Evolutionary conservation across 2,797 vertebrate genomes (phyloP), one percentile per base, ranked within the genome.

Genomic region (Neosilurus hyrtlii): DNA sequence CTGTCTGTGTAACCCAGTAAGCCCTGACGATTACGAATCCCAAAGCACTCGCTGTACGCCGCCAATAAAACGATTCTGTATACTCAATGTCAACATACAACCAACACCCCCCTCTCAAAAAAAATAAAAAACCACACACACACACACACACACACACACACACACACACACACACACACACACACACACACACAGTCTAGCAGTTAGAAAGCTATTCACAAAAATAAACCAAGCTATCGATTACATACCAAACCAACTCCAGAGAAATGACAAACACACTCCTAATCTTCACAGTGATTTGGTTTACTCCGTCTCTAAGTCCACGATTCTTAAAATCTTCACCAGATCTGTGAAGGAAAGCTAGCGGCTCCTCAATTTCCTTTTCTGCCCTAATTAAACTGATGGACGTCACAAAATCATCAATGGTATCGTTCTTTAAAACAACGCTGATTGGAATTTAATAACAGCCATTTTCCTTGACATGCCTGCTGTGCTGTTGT

Each of bases 221-320:
- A 63, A 56, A 74, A 74, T 24, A 77, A 77, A 77, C 75, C 35
- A 49, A 35, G 75, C 59, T 63, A 78, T 65, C 22, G 20, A 24
- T 78, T 78, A 65, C 75, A 78, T 51, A 63, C n/a, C 59, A 11
- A 78, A 24, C 35, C 4, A 26, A 16, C 22, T 0, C 57, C 57
- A 9, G 8, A 49, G 75, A 62, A 49, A 77, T 77, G 75, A 62
- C 75, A 78, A 78, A 78, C 75, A 78, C 75, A 78, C n/a, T 63
- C 74, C 24, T 0, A 8, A 24, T 62, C 74, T 24, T 62, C n/a
- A 24, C 59, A 11, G 37, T 51, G 57, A 51, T 43, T 62, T 9
- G 35, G 75, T 49, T 65, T 51, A 16, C 59, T 78, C 43, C 0
- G 24, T 26, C 59, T 26, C 35, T 26, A 26, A 63, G 43, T 14